These are phyloP conservation scores for Pheucticus melanocephalus DNA, from an alignment of 2,113 vertebrate genomes.

Conservation along the genomic window DNA sequence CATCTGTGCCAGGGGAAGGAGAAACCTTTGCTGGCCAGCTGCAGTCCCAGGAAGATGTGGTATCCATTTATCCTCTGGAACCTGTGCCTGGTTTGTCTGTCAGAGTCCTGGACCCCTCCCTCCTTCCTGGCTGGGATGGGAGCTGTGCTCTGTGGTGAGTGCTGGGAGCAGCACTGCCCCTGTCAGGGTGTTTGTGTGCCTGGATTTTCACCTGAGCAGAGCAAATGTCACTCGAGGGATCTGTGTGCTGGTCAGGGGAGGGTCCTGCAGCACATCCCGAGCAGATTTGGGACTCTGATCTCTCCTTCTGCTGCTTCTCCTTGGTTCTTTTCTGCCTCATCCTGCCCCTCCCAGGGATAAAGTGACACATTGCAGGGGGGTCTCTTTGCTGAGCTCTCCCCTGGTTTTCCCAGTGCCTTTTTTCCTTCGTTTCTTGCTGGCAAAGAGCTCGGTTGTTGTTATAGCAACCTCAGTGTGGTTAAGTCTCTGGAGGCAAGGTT, in stretches of 20 bases:
- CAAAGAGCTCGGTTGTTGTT: slow-evolving; percentile 37
- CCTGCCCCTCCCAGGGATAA: not conserved
- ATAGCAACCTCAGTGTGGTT: slow-evolving; percentile 33
- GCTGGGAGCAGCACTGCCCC: not conserved
- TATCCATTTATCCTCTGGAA: not conserved
- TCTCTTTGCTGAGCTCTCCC: not conserved
- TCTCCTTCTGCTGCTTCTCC: not conserved
- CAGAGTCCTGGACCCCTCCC: not conserved
- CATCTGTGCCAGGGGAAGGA: not conserved
- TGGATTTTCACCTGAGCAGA: not conserved
- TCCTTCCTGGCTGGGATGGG: not conserved
- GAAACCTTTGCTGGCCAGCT: not conserved
- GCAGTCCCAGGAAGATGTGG: accelerated
- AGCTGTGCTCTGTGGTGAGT: not conserved
- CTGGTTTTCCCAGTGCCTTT: not conserved
- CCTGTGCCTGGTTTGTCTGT: not conserved
- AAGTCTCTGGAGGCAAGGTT: slow-evolving; percentile 53
- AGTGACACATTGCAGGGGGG: accelerated
- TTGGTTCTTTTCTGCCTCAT: accelerated
- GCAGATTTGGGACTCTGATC: accelerated
- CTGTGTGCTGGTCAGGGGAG: not conserved
- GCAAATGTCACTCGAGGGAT: not conserved
- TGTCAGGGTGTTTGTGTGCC: not conserved
- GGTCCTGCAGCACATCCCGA: not conserved
- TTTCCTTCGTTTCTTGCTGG: not conserved